A percentile compares a stretch with the other conserved stretches of the same genome.
These are phyloP conservation scores for Chelonus formosanus DNA, from an alignment of 2,888 invertebrate genomes.

Conservation along the genomic window DNA sequence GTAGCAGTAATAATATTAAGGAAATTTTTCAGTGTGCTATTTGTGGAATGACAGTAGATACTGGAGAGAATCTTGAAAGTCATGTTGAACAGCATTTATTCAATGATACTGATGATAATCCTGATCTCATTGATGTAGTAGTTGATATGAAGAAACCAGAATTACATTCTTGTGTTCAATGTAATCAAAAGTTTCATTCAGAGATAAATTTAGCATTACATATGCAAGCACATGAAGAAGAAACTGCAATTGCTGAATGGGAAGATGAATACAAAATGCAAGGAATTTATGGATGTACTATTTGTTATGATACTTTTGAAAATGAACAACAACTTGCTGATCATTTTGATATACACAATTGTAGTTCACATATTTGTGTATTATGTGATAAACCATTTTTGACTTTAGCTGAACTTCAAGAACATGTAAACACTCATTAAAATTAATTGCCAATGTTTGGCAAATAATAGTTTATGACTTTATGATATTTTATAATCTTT, in stretches of 20 bases:
- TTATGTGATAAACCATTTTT: conserved; percentile 58
- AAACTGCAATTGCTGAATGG: conserved; percentile 56
- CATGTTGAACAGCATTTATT: conserved; percentile 59
- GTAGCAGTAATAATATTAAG: conserved; percentile 36
- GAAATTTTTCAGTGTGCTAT: conserved; percentile 58
- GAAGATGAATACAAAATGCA: conserved; percentile 47
- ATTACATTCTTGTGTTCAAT: conserved; percentile 52
- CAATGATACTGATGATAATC: conserved; percentile 60
- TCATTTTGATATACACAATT: conserved; percentile 57
- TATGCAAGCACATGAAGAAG: conserved; percentile 58
- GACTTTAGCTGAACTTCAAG: conserved; percentile 54
- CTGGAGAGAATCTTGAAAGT: conserved; percentile 54
- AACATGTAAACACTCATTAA: conserved; percentile 60
- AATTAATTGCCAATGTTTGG: too few relatives aligned
- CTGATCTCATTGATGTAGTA: conserved; percentile 53
- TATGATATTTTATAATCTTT: too few relatives aligned
- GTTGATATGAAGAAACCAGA: conserved; percentile 24
- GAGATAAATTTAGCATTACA: conserved; percentile 58
- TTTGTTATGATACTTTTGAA: conserved; percentile 55
- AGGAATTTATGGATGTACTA: conserved; percentile 49
- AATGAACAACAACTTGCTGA: conserved; percentile 52
- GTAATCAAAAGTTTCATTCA: conserved; percentile 51
- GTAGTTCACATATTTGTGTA: conserved; percentile 54
- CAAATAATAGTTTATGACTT: too few relatives aligned
- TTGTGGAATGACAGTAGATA: conserved; percentile 54